Evolutionary conservation across 2,797 vertebrate species (phyloP).

Genomic region (Lepus townsendii): DNA sequence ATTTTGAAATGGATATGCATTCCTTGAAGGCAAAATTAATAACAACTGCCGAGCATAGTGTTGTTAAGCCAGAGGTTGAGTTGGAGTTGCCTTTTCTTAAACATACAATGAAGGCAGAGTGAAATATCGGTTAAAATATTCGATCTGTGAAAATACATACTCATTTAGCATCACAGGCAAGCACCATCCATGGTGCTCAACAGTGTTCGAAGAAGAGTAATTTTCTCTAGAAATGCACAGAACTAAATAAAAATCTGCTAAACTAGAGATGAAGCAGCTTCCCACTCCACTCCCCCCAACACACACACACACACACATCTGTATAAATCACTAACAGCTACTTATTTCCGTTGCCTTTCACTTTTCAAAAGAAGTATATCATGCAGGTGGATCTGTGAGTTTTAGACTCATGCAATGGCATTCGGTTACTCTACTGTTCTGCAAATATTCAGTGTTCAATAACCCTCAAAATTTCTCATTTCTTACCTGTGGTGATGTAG

Average conservation of each 20-base stretch:
- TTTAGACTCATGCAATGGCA: slow-evolving; percentile 76
- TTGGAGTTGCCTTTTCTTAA: slow-evolving; percentile 47
- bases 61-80: slow-evolving; percentile 22
- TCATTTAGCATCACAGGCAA: slow-evolving; percentile 36
- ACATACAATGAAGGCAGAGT: background rate
- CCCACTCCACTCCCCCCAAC: too few species aligned
- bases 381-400: slow-evolving; percentile 65
- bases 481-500: slow-evolving; percentile 86
- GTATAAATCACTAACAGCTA: background rate
- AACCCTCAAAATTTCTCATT: slow-evolving; percentile 90
- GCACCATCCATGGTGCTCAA: background rate
- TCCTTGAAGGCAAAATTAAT: slow-evolving; percentile 35
- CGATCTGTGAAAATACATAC: background rate
- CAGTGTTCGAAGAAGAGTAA: background rate
- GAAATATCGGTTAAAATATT: slow-evolving; percentile 24
- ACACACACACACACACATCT: too few species aligned
- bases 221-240: slow-evolving; percentile 56
- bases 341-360: background rate
- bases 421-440: slow-evolving; percentile 82
- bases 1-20: slow-evolving; percentile 36
- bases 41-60: background rate
- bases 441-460: slow-evolving; percentile 87
- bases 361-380: background rate
- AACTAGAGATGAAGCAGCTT: background rate
- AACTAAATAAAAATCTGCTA: slow-evolving; percentile 40